Conservation (phyloP, 2,113 vertebrate genomes). For the Serinus canaria region DNA sequence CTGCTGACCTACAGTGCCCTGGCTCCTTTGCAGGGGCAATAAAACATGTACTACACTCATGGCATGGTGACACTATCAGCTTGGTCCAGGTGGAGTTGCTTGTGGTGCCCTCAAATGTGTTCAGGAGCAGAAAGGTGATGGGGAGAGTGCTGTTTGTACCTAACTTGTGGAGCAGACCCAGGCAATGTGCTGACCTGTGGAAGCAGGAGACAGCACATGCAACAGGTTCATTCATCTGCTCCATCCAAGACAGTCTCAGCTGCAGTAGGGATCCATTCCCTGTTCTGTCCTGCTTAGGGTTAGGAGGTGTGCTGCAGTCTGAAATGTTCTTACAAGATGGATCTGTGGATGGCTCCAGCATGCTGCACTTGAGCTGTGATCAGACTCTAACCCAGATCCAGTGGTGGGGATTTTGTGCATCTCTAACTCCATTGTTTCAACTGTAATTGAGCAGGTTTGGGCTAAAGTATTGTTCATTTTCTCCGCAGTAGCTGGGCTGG, state of each 20-base stretch:
- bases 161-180: background rate
- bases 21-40: background rate
- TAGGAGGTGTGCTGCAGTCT: background rate
- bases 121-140: background rate
- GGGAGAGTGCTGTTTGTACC: too few species aligned
- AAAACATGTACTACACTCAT: background rate
- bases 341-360: background rate
- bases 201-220: background rate
- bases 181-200: background rate
- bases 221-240: background rate
- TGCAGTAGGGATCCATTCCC: background rate
- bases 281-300: background rate
- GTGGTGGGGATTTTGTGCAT: background rate
- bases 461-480: background rate
- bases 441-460: background rate
- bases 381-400: background rate
- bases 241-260: background rate
- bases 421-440: background rate
- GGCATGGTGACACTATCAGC: background rate
- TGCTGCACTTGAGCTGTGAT: background rate
- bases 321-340: background rate
- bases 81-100: background rate
- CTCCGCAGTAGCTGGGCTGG: background rate
- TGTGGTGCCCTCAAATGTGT: background rate
- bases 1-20: background rate